Conservation (phyloP, 2,888 invertebrate species). For the Bursaphelenchus okinawaensis region DNA sequence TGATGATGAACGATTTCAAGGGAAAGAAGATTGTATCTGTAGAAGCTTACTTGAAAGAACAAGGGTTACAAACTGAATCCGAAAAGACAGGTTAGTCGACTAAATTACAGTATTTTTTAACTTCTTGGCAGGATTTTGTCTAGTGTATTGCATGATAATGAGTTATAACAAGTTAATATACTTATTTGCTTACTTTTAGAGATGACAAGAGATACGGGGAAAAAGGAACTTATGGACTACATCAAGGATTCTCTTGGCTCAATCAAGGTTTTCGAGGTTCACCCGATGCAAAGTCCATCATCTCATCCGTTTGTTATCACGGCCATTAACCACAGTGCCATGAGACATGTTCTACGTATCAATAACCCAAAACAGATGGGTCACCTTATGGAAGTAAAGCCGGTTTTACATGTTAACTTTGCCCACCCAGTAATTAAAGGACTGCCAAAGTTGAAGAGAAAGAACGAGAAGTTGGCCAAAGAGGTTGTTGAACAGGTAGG, state of each 20-base stretch:
- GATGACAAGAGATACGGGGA: slow-evolving; percentile 68
- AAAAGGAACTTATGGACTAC: slow-evolving; percentile 74
- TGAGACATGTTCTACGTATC: slow-evolving; percentile 81
- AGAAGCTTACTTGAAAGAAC: slow-evolving; percentile 75
- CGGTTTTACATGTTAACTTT: slow-evolving; percentile 87
- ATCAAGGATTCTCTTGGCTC: slow-evolving; percentile 69
- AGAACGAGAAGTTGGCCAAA: slow-evolving; percentile 75
- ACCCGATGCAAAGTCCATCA: slow-evolving; percentile 75
- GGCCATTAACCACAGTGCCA: slow-evolving; percentile 61
- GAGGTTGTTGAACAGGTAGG: slow-evolving; percentile 76
- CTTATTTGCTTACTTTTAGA: slow-evolving; percentile 11
- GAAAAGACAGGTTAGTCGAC: slow-evolving; percentile 37
- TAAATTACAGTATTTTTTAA: slow-evolving; percentile 11
- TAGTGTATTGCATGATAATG: no score
- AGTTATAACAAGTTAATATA: no score
- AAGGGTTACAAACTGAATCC: slow-evolving; percentile 50
- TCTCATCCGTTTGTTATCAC: slow-evolving; percentile 88
- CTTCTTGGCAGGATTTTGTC: no score
- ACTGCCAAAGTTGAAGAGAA: slow-evolving; percentile 69
- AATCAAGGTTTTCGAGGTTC: slow-evolving; percentile 61
- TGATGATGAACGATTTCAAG: slow-evolving; percentile 82
- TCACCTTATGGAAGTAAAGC: slow-evolving; percentile 77
- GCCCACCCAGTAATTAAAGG: slow-evolving; percentile 83
- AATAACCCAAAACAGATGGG: slow-evolving; percentile 62
- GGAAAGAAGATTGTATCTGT: slow-evolving; percentile 75